Conservation (phyloP, 2,888 invertebrate genomes). For the Callinectes sapidus region DNA sequence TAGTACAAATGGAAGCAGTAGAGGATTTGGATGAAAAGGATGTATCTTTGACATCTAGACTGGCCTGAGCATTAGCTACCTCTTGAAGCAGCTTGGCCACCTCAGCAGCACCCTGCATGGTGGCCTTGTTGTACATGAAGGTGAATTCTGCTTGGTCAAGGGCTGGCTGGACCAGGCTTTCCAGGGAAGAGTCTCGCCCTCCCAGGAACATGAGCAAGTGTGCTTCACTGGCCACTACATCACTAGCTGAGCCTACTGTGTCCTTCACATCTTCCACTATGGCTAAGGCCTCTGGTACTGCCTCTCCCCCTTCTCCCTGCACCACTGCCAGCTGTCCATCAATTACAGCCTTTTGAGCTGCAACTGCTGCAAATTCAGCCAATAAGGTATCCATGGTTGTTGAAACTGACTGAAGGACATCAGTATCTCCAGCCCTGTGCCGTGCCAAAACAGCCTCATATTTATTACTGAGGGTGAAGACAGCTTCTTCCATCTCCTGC, state of each 20-base stretch:
- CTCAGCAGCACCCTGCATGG: conserved; percentile 58
- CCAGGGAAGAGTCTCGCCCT: conserved; percentile 68
- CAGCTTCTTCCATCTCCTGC: conserved; percentile 84
- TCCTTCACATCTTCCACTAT: conserved; percentile 73
- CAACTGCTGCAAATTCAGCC: conserved; percentile 83
- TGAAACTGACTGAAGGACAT: conserved; percentile 74
- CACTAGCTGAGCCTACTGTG: conserved; percentile 67
- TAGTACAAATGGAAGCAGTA: background rate
- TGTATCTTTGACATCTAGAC: conserved; percentile 38
- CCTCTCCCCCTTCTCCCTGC: conserved; percentile 78
- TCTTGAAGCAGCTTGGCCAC: conserved; percentile 50
- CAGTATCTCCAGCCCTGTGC: conserved; percentile 79
- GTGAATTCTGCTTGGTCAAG: conserved; percentile 71
- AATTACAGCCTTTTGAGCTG: conserved; percentile 85
- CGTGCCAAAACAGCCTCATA: conserved; percentile 82
- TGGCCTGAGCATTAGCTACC: conserved; percentile 39
- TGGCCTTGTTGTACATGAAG: conserved; percentile 66
- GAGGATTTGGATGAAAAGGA: conserved; percentile 9
- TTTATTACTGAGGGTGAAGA: conserved; percentile 82
- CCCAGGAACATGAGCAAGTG: conserved; percentile 72
- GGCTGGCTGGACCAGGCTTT: conserved; percentile 70
- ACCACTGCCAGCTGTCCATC: conserved; percentile 86
- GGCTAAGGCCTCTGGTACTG: conserved; percentile 52
- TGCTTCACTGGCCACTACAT: conserved; percentile 71
- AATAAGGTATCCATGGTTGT: conserved; percentile 76